A percentile compares a stretch with the other conserved stretches of the same genome.
Evolutionary conservation across 2,797 vertebrate species (phyloP).

Genomic region (Pseudochromis fuscus): DNA sequence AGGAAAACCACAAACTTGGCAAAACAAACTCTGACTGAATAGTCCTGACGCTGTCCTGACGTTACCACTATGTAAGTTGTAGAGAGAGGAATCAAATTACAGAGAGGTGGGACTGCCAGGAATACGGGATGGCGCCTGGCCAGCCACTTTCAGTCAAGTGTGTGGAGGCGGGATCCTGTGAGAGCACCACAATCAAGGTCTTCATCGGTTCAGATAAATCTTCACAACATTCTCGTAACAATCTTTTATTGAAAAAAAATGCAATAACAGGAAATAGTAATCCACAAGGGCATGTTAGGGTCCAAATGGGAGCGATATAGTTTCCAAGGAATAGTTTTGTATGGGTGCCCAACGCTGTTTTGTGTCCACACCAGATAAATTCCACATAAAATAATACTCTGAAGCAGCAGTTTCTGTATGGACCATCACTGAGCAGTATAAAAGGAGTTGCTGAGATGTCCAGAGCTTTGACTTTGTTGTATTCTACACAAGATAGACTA

Average conservation of each 20-base stretch:
- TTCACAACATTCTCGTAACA: constrained; percentile 4
- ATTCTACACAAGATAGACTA: not conserved
- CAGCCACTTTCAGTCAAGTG: constrained; percentile 70
- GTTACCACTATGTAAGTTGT: constrained; percentile 29
- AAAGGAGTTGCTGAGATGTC: too few species aligned
- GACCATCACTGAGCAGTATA: too few species aligned
- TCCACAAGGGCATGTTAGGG: not conserved
- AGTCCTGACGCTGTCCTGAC: not conserved
- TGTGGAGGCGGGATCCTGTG: constrained; percentile 5
- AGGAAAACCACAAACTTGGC: constrained; percentile 46
- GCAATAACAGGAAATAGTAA: not conserved
- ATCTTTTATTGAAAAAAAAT: constrained; percentile 50
- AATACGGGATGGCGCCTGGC: constrained; percentile 68
- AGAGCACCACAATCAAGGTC: constrained; percentile 15
- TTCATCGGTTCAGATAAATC: constrained; percentile 12
- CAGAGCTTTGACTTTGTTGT: not conserved
- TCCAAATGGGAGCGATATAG: not conserved
- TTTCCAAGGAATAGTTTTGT: too few species aligned
- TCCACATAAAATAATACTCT: not conserved
- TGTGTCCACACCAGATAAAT: too few species aligned
- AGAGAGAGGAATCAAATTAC: constrained; percentile 69
- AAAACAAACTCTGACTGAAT: constrained; percentile 14
- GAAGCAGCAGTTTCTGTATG: not conserved
- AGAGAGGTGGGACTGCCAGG: constrained; percentile 70
- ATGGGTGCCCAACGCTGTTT: too few species aligned